Conservation (phyloP, 2,113 vertebrate species). For the Microtus richardsoni region DNA sequence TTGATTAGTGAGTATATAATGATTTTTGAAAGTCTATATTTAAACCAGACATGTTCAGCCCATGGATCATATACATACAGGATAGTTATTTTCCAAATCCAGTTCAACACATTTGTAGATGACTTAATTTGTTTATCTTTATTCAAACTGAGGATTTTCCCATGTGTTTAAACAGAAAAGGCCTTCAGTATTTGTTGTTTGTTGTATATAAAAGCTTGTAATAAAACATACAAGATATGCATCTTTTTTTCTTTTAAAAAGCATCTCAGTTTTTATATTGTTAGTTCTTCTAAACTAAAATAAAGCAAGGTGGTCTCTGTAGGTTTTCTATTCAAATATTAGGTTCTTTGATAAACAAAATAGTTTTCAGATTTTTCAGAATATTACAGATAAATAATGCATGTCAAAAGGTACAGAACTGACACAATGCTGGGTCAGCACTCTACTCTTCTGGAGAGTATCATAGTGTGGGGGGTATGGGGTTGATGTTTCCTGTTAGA, state of each 20-base stretch:
- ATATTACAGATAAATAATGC: neutral
- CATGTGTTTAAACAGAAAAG: neutral
- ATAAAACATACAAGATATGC: neutral
- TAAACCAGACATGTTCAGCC: neutral
- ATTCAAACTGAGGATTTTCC: neutral
- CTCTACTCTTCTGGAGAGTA: neutral
- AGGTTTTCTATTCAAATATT: conserved; percentile 42
- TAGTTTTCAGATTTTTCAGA: conserved; percentile 46
- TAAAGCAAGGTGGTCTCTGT: conserved; percentile 38
- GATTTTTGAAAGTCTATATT: conserved; percentile 33
- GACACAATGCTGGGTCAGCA: conserved; percentile 8
- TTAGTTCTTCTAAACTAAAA: conserved; percentile 33
- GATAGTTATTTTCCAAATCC: neutral
- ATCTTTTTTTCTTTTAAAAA: neutral
- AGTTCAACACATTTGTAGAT: neutral
- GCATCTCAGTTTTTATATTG: neutral
- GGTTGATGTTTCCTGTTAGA: neutral
- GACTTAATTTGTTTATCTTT: neutral
- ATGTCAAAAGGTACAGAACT: neutral
- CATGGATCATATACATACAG: neutral
- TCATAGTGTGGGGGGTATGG: neutral
- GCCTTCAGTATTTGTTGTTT: conserved; percentile 16
- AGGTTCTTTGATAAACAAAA: conserved; percentile 11
- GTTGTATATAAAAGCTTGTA: neutral
- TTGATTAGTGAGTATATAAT: neutral